Conservation (phyloP, 1,140 invertebrate genomes). For the Nymphalis io region DNA sequence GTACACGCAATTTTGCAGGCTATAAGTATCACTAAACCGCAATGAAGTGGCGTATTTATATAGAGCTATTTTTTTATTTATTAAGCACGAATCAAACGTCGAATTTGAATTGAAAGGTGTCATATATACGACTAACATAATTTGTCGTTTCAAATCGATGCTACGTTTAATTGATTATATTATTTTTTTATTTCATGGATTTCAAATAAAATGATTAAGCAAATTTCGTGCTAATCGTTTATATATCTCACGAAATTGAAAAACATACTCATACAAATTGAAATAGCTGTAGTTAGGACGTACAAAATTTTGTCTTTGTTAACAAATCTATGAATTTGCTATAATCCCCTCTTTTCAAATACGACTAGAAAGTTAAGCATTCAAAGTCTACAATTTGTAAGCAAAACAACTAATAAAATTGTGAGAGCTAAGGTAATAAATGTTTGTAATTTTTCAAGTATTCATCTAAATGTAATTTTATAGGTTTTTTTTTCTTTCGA, state of each 20-base stretch:
- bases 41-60: too few relatives aligned
- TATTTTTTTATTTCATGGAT: constrained; percentile 19
- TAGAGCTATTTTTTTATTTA: too few relatives aligned
- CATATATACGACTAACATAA: constrained; percentile 10
- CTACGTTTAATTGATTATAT: constrained; percentile 27
- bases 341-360: background rate
- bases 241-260: background rate
- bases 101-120: too few relatives aligned
- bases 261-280: too few relatives aligned
- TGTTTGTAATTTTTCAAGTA: background rate
- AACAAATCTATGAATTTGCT: too few relatives aligned
- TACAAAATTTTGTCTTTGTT: too few relatives aligned
- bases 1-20: too few relatives aligned
- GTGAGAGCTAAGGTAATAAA: background rate
- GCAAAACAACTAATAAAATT: background rate
- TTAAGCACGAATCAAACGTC: too few relatives aligned
- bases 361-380: background rate
- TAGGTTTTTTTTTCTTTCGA: too few relatives aligned
- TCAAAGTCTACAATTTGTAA: constrained; percentile 1
- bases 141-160: constrained; percentile 35
- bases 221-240: background rate
- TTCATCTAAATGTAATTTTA: background rate
- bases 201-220: background rate
- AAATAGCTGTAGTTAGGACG: too few relatives aligned
- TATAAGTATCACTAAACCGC: too few relatives aligned